A percentile compares a stretch with the other conserved stretches of the same genome.
Evolutionary conservation across 1,140 invertebrate genomes (phyloP).

Genomic region (Gonatopus flavifemur): DNA sequence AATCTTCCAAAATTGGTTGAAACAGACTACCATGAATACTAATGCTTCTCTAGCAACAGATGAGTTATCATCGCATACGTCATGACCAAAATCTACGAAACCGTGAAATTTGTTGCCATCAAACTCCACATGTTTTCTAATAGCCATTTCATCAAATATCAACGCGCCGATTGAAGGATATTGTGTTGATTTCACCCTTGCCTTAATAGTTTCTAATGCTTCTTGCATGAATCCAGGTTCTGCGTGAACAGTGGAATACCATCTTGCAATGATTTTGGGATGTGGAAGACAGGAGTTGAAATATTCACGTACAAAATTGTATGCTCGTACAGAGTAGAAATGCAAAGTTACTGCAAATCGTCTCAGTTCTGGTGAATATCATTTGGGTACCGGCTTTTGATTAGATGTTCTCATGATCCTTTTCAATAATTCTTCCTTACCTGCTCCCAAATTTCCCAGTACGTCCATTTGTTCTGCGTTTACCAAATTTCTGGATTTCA

Average conservation of each 20-base stretch:
- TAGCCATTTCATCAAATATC: constrained; percentile 40
- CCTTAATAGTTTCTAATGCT: constrained; percentile 9
- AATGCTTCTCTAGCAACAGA: constrained; percentile 35
- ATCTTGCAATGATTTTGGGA: constrained; percentile 2
- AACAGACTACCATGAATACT: no score
- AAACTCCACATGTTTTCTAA: constrained; percentile 29
- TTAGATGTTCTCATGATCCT: no score
- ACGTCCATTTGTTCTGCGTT: no score
- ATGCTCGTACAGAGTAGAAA: no score
- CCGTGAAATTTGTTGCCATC: constrained; percentile 19
- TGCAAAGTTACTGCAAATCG: no score
- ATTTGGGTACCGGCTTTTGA: no score
- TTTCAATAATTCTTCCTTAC: no score
- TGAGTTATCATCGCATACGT: constrained; percentile 16
- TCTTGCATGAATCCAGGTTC: constrained; percentile 3
- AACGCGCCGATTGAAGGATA: constrained; percentile 20
- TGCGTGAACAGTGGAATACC: not conserved
- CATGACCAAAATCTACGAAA: constrained; percentile 22
- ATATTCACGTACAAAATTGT: constrained; percentile 1
- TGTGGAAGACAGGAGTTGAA: constrained; percentile 5
- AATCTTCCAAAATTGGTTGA: no score
- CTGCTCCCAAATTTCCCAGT: no score
- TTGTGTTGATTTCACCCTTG: not conserved
- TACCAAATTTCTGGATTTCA: no score
- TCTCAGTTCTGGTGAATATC: no score